A percentile compares a stretch with the other conserved stretches of the same genome.
Conservation (phyloP, 2,113 vertebrate genomes). For the Gambusia affinis region DNA sequence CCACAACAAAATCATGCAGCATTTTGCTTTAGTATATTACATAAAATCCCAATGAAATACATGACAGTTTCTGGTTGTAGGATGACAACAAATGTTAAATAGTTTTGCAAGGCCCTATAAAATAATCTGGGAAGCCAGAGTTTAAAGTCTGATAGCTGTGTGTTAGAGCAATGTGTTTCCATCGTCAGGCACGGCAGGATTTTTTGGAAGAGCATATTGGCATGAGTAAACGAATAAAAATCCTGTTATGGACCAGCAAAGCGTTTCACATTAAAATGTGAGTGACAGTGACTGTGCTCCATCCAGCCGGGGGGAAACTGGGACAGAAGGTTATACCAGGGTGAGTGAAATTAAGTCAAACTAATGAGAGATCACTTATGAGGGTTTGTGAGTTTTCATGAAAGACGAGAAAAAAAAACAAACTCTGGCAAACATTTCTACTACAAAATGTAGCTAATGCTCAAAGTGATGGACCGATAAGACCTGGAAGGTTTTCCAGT, state of each 20-base stretch:
- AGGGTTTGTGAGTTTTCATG: constrained; percentile 49
- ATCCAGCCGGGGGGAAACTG: constrained; percentile 10
- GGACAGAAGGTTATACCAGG: constrained; percentile 18
- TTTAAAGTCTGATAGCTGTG: constrained; percentile 6
- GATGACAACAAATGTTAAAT: not conserved
- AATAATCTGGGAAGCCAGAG: constrained; percentile 10
- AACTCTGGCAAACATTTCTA: constrained; percentile 10
- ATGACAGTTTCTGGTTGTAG: not conserved
- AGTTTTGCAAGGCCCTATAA: constrained; percentile 6
- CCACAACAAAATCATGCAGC: not conserved
- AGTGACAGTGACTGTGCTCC: not conserved
- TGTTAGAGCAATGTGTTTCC: constrained; percentile 16
- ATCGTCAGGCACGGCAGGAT: constrained; percentile 6
- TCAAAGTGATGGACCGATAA: constrained; percentile 49
- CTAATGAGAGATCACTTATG: constrained; percentile 36
- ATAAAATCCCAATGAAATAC: not conserved
- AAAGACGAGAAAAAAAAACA: constrained; percentile 17
- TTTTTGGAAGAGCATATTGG: constrained; percentile 16
- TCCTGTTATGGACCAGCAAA: constrained; percentile 7
- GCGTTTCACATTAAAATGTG: not conserved
- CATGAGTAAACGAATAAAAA: constrained; percentile 22
- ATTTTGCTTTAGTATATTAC: not conserved
- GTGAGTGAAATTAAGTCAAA: constrained; percentile 34
- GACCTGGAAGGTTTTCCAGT: constrained; percentile 22
- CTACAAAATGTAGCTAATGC: constrained; percentile 14